Conservation (phyloP, 2,113 vertebrate species). For the Vimba vimba region DNA sequence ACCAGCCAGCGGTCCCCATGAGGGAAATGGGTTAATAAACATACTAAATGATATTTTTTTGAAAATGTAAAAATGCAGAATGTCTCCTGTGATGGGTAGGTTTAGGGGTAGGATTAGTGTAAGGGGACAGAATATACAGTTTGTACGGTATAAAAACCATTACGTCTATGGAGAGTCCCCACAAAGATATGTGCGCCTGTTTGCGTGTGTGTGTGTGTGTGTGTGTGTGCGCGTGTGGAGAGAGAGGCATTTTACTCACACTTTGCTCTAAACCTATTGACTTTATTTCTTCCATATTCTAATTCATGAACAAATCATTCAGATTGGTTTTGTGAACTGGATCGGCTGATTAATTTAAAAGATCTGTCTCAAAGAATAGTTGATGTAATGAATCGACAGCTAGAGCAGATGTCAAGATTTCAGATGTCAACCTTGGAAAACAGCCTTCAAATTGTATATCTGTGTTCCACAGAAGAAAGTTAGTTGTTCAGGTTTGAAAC, state of each 20-base stretch:
- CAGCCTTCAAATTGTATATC: background rate
- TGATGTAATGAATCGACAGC: background rate
- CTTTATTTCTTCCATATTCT: background rate
- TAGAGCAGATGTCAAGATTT: background rate
- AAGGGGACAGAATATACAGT: too few species aligned
- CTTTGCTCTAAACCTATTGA: too few species aligned
- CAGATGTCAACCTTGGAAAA: background rate
- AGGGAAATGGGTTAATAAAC: too few species aligned
- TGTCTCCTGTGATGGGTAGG: too few species aligned
- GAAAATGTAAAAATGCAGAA: too few species aligned
- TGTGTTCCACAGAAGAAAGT: background rate
- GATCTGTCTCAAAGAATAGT: background rate
- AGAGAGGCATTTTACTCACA: background rate
- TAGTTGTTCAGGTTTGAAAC: background rate
- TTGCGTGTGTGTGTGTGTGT: background rate
- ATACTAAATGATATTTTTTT: too few species aligned
- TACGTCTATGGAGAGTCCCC: too few species aligned
- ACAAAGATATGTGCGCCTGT: too few species aligned
- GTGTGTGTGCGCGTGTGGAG: constrained; percentile 20
- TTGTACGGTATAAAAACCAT: too few species aligned
- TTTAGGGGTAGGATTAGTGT: too few species aligned
- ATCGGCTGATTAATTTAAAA: too few species aligned
- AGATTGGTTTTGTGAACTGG: background rate
- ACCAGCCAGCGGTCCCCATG: too few species aligned
- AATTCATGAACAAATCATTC: background rate